These are phyloP conservation scores for Haplochromis burtoni DNA, from an alignment of 2,113 vertebrate species.

Conservation along the genomic window DNA sequence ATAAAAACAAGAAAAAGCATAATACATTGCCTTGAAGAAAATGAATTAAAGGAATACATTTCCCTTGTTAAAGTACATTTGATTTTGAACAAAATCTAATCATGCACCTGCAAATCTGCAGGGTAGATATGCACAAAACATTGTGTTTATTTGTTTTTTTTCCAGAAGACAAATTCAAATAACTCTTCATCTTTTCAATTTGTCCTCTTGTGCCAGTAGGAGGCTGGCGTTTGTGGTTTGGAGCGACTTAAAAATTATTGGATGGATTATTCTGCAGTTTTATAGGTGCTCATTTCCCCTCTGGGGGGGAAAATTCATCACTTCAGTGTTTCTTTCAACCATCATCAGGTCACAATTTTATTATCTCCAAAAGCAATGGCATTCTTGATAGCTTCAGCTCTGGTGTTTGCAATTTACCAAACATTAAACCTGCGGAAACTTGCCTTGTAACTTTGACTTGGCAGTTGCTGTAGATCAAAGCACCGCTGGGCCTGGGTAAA, in stretches of 20 bases:
- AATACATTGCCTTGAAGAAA: background rate
- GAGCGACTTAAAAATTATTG: background rate
- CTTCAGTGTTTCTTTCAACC: background rate
- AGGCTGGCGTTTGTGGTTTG: background rate
- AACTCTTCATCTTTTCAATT: background rate
- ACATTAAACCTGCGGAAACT: background rate
- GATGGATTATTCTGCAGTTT: background rate
- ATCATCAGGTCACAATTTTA: background rate
- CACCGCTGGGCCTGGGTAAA: background rate
- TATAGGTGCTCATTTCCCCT: background rate
- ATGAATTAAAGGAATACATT: background rate
- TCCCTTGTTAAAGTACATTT: background rate
- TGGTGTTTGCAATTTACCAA: background rate
- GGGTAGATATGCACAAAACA: background rate
- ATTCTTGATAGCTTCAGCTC: background rate
- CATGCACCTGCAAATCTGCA: background rate
- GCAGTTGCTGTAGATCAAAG: background rate
- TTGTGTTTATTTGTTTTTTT: background rate
- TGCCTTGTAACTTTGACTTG: background rate
- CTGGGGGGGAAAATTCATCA: background rate
- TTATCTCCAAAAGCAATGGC: background rate
- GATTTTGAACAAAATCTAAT: background rate
- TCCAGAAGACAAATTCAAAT: background rate
- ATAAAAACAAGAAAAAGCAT: background rate
- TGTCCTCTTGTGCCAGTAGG: background rate